These are phyloP conservation scores for Melolontha melolontha DNA, from an alignment of 2,888 invertebrate species.

Conservation along the genomic window DNA sequence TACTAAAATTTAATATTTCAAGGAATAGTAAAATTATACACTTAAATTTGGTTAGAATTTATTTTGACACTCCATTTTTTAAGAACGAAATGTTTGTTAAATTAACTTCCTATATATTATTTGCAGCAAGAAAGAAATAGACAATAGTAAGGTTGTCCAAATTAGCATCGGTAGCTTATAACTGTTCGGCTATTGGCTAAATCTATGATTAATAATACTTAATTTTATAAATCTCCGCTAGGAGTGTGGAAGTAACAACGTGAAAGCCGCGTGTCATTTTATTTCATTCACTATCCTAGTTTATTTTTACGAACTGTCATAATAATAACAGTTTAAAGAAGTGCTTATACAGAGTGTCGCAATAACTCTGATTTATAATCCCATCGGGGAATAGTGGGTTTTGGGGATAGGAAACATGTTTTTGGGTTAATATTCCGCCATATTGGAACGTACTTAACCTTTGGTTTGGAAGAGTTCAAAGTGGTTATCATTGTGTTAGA, in stretches of 20 bases:
- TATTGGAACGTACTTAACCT: constrained; percentile 66
- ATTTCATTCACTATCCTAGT: constrained; percentile 62
- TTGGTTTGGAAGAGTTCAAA: constrained; percentile 62
- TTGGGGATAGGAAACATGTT: constrained; percentile 60
- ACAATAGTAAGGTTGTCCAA: constrained; percentile 6
- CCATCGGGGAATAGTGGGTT: constrained; percentile 47
- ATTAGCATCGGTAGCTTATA: background rate
- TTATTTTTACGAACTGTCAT: constrained; percentile 63
- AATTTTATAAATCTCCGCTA: constrained; percentile 58
- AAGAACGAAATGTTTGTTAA: background rate
- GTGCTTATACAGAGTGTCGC: constrained; percentile 40
- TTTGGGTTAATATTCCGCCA: constrained; percentile 66
- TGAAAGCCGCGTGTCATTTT: constrained; percentile 68
- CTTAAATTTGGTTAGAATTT: constrained; percentile 30
- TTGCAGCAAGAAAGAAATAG: constrained; percentile 17
- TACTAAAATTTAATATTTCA: constrained; percentile 48
- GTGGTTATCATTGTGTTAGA: constrained; percentile 55
- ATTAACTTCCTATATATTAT: background rate
- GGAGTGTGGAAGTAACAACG: constrained; percentile 64
- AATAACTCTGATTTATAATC: constrained; percentile 41
- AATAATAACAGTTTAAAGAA: constrained; percentile 54
- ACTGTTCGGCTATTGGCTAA: constrained; percentile 5
- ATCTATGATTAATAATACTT: constrained; percentile 34
- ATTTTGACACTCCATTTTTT: constrained; percentile 12
- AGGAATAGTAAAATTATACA: background rate